Conservation (phyloP, 2,888 invertebrate species). For the Periphyllus acericola region DNA sequence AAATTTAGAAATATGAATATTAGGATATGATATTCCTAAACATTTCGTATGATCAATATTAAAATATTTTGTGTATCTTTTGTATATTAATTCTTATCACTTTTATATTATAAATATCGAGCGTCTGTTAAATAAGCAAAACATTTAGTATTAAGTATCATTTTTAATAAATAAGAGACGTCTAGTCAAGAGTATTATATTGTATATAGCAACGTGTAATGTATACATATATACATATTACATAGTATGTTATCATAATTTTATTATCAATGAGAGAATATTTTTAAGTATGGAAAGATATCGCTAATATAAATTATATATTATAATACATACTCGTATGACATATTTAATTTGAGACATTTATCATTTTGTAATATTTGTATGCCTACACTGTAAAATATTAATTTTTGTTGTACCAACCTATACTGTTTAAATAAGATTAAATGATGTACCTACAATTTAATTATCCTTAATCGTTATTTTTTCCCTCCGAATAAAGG, state of each 20-base stretch:
- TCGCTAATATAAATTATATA: too few species aligned
- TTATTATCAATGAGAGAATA: background rate
- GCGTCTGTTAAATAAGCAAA: background rate
- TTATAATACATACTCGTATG: too few species aligned
- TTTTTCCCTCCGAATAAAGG: background rate
- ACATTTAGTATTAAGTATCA: background rate
- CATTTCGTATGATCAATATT: background rate
- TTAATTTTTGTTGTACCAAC: background rate
- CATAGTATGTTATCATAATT: background rate
- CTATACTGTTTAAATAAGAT: background rate
- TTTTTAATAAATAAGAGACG: constrained; percentile 12
- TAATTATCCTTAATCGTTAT: background rate
- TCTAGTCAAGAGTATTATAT: constrained; percentile 17
- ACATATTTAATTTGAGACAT: background rate
- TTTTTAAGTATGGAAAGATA: background rate
- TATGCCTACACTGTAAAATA: background rate
- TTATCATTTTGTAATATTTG: background rate
- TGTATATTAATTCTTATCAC: constrained; percentile 1
- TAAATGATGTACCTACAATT: background rate
- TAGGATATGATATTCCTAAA: background rate
- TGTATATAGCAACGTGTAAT: background rate
- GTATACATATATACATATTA: background rate
- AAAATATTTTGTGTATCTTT: background rate
- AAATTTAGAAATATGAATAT: background rate
- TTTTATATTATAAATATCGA: background rate